Evolutionary conservation across 1,140 invertebrate species (phyloP).

Genomic region (Chlorops oryzae): DNA sequence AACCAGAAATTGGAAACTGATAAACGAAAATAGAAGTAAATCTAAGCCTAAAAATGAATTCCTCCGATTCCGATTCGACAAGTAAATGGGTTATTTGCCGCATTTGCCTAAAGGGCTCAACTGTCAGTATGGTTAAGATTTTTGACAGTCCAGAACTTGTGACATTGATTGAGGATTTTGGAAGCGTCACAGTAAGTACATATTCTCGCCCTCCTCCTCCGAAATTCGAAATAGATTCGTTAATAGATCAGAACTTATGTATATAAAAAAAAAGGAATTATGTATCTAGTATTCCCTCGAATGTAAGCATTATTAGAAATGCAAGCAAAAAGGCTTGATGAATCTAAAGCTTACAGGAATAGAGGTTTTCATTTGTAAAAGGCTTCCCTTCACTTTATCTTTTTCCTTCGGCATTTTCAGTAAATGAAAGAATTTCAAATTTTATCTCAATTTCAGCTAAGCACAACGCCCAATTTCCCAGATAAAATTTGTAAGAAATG

Average conservation of each 20-base stretch:
- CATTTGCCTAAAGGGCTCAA: slow-evolving; percentile 28
- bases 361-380: too few species aligned
- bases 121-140: slow-evolving; percentile 22
- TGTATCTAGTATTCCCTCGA: slow-evolving; percentile 27
- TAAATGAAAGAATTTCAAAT: background rate
- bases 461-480: slow-evolving; percentile 7
- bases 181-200: slow-evolving; percentile 8
- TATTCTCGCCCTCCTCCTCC: too few species aligned
- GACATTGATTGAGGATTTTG: slow-evolving; percentile 8
- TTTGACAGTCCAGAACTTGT: slow-evolving; percentile 8
- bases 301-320: background rate
- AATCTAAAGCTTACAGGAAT: too few species aligned
- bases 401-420: background rate
- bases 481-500: slow-evolving; percentile 32
- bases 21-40: too few species aligned
- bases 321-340: too few species aligned
- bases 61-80: too few species aligned
- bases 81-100: slow-evolving; percentile 18
- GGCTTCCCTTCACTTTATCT: too few species aligned
- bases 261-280: slow-evolving; percentile 17
- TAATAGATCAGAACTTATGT: slow-evolving; percentile 7
- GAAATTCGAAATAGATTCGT: background rate
- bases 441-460: slow-evolving; percentile 19
- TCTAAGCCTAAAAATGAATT: too few species aligned
- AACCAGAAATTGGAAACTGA: too few species aligned